Conservation (phyloP, 37 sponge, comb jelly and placozoan genomes). For the Dysidea cf. avara region DNA sequence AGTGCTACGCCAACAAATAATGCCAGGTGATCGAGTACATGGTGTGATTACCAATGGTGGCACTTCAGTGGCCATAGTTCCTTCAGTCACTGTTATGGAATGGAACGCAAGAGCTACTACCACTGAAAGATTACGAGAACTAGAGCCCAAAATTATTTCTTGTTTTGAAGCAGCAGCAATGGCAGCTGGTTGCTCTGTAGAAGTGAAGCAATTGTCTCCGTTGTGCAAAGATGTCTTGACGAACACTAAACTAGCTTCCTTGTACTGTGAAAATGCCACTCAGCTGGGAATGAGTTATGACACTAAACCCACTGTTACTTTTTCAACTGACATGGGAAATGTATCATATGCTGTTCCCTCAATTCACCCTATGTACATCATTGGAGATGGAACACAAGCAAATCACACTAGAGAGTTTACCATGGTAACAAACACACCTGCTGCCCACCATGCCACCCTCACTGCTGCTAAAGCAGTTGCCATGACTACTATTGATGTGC, state of each 20-base stretch:
- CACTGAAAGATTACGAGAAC: slow-evolving; percentile 38
- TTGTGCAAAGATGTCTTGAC: slow-evolving; percentile 50
- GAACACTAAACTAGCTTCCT: slow-evolving; percentile 39
- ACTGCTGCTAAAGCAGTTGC: slow-evolving; percentile 80
- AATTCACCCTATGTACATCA: slow-evolving; percentile 76
- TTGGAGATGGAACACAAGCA: slow-evolving; percentile 61
- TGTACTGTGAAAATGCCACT: slow-evolving; percentile 45
- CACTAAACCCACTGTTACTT: slow-evolving; percentile 12
- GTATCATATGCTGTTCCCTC: slow-evolving; percentile 78
- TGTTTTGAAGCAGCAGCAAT: slow-evolving; percentile 74
- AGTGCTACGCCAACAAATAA: slow-evolving; percentile 82
- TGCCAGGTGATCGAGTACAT: slow-evolving; percentile 86
- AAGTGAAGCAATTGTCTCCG: slow-evolving; percentile 11
- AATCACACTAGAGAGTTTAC: slow-evolving; percentile 79
- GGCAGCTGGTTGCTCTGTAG: slow-evolving; percentile 73
- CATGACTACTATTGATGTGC: slow-evolving; percentile 63
- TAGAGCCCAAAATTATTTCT: slow-evolving; percentile 32
- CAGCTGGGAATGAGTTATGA: slow-evolving; percentile 10
- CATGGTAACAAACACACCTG: slow-evolving; percentile 40
- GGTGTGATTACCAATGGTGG: slow-evolving; percentile 86
- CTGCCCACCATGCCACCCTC: slow-evolving; percentile 58
- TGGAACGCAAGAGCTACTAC: slow-evolving; percentile 66
- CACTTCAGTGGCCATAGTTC: slow-evolving; percentile 79
- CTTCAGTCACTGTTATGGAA: slow-evolving; percentile 44
- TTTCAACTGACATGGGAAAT: slow-evolving; percentile 94